Evolutionary conservation across 2,888 invertebrate genomes (phyloP).

Genomic region (Andrena trimmerana): DNA sequence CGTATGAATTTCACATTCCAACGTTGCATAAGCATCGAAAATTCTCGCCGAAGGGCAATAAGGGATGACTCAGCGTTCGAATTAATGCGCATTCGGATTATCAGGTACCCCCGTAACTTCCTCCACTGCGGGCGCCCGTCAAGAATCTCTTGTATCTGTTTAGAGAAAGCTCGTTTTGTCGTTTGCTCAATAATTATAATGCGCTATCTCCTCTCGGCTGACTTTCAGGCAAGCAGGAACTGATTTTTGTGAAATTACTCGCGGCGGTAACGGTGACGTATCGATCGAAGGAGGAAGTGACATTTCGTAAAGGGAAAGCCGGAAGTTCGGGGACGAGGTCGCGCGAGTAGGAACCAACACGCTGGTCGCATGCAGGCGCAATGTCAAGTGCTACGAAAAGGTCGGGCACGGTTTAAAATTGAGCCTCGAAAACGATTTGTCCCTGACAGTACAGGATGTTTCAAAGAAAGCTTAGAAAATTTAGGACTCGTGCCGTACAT

Average conservation of each 20-base stretch:
- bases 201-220: slow-evolving; percentile 1
- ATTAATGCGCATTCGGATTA: background rate
- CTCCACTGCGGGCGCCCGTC: background rate
- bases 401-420: slow-evolving; percentile 23
- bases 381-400: slow-evolving; percentile 62
- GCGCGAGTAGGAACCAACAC: slow-evolving; percentile 54
- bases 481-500: no score
- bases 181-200: slow-evolving; percentile 23
- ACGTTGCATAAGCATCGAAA: background rate
- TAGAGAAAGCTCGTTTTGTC: slow-evolving; percentile 38
- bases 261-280: slow-evolving; percentile 42
- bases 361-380: slow-evolving; percentile 50
- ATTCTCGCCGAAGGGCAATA: background rate
- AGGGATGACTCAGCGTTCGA: background rate
- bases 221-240: slow-evolving; percentile 35
- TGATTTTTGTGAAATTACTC: slow-evolving; percentile 64
- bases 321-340: slow-evolving; percentile 71
- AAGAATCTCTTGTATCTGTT: slow-evolving; percentile 5
- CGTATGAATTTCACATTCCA: background rate
- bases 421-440: background rate
- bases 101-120: background rate
- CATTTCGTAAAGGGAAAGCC: slow-evolving; percentile 77
- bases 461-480: background rate
- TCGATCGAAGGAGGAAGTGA: slow-evolving; percentile 71
- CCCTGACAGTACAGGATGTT: background rate